Base-by-base conservation (phyloP, 2,113 vertebrate genomes). In the Nerophis lumbriciformis region DNA sequence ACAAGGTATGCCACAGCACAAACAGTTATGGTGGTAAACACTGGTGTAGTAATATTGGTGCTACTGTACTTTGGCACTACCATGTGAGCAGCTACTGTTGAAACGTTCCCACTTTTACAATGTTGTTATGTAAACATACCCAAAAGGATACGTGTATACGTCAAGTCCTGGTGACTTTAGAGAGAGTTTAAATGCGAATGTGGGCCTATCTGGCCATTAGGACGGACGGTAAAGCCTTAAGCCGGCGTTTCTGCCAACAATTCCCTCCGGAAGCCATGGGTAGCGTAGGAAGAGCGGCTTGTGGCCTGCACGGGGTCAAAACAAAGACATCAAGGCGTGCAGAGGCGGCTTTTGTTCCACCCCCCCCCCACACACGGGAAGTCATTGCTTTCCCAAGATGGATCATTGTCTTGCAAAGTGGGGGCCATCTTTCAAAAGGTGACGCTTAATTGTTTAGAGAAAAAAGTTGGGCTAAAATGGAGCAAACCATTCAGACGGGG, bases 381-480 rank as follows among this genome's bases (percentile, higher is more conserved):
- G 85, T 80, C 71, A 63, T 65, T 64, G 78, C 84, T 81, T 87
- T 83, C 75, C 71, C 66, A 74, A 74, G 84, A 84, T 64, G 69
- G 82, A 68, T 53, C 76, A 86, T 87, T 88, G 78, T 80, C 75
- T 85, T 78, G 73, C 76, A 80, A 87, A 88, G 83, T 60, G 61
- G 71, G 37, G 19, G 70, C 74, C 69, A 71, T 82, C 81, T 72
- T 76, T 71, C 50, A 37, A 57, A 63, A 54, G 53, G 74, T 37
- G 36, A 37, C 55, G 71, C 83, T 84, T 88, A 83, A 70, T 80
- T 79, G 62, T 57, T 54, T 62, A 9, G 48, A 50, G n/a, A 57
- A 16, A n/a, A 56, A 56, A 56, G 54, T 56, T 54, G 15, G 11
- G 53, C 37, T 66, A 28, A 69, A 63, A 3, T 61, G 35, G 28